These are phyloP conservation scores for Tenthredo distinguenda DNA, from an alignment of 2,888 invertebrate species.

Conservation along the genomic window DNA sequence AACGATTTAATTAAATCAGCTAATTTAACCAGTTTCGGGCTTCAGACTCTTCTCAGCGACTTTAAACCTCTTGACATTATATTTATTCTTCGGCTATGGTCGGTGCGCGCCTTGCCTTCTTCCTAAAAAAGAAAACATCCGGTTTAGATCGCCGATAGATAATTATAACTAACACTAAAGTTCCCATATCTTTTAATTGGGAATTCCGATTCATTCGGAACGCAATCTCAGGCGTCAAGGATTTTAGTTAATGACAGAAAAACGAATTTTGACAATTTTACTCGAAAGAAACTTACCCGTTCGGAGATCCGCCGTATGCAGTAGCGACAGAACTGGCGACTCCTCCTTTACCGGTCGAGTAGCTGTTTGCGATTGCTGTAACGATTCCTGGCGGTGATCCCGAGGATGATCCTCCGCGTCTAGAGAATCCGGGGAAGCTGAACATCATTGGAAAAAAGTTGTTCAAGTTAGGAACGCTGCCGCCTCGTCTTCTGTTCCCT, in stretches of 20 bases:
- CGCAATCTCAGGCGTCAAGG: no score
- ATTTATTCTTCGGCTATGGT: slow-evolving; percentile 61
- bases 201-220: neutral
- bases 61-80: neutral
- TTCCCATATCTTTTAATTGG: neutral
- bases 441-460: slow-evolving; percentile 86
- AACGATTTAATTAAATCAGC: neutral
- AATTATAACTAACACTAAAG: neutral
- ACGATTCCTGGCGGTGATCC: slow-evolving; percentile 81
- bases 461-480: slow-evolving; percentile 76
- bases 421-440: slow-evolving; percentile 77
- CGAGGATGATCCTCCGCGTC: slow-evolving; percentile 73
- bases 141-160: neutral
- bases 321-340: slow-evolving; percentile 87
- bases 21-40: slow-evolving; percentile 8
- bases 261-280: slow-evolving; percentile 62
- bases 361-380: slow-evolving; percentile 87
- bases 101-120: slow-evolving; percentile 63
- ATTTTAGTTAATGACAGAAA: neutral
- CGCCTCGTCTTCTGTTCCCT: slow-evolving; percentile 73
- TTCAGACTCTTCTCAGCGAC: slow-evolving; percentile 13
- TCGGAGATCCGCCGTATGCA: slow-evolving; percentile 84
- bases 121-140: slow-evolving; percentile 59
- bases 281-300: slow-evolving; percentile 70
- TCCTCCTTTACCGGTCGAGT: slow-evolving; percentile 86